Base-by-base conservation (phyloP, 2,888 invertebrate species). In the Tolmerus cingulatus region DNA sequence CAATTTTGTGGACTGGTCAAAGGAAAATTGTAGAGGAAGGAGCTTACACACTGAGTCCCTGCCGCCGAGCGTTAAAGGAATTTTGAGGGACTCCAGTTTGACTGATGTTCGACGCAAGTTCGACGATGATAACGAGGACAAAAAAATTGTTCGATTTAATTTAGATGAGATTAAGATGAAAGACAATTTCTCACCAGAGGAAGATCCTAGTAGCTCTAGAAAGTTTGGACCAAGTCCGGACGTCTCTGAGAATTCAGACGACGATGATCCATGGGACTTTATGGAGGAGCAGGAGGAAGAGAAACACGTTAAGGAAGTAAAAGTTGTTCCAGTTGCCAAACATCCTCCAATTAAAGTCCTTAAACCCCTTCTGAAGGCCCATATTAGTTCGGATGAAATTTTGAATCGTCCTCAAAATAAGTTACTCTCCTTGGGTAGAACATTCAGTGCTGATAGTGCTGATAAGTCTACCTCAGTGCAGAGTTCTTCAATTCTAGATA, bases 141-240 rank as follows among this genome's bases (percentile, higher is more conserved):
- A 95, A 88, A 97, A 97, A 91, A 96, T 96, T 91, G 96, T 97
- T 0, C 93, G 95, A 9, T 95, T 95, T 89, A 95, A 95, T 91
- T 91, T 95, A 87, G 92, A 91, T 12, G 90, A 91, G 8, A 87
- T 89, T 9, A 90, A 89, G 40, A 66, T 66, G 66, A 66, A 66
- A 66, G 90, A 90, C 37, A 89, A 89, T 79, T 87, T 87, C 27
- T 91, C 92, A 1, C 90, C 91, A 0, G 91, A 91, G 14, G 91
- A 91, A 19, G 91, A 91, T 82, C 90, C 89, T 0, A 90, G 90
- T 40, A 90, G 90, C 27, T 90, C 90, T 0, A 90, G 89, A 0
- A 90, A 90, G 78, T 87, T 90, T 14, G 90, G 90, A 0, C 91
- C 91, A 87, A 91, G 91, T 86, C 91, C 91, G 0, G 92, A 92